Evolutionary conservation across 37 sponge, comb jelly and placozoan species (phyloP).

Genomic region (Bolinopsis microptera): DNA sequence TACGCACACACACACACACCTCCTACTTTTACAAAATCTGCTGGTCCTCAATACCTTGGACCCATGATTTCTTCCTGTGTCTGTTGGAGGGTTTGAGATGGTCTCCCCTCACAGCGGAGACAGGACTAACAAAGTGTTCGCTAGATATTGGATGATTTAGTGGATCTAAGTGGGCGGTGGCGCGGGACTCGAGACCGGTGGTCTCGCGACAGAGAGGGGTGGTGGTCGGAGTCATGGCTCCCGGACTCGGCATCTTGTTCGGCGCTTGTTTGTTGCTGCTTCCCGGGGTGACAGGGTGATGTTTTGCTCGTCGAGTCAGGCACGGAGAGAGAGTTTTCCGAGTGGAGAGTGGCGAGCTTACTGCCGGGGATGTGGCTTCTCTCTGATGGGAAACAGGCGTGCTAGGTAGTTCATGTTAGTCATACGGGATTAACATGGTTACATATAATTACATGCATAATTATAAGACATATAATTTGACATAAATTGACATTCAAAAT

Average conservation of each 20-base stretch:
- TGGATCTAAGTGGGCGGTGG: conserved; percentile 8
- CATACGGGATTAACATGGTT: too few species aligned
- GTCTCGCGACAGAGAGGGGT: neutral
- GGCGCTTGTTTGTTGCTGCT: too few species aligned
- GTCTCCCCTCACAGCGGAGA: neutral
- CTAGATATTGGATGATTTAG: neutral
- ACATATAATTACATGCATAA: too few species aligned
- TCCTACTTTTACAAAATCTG: neutral
- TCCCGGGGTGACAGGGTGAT: neutral
- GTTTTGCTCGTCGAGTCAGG: neutral
- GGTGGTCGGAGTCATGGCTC: neutral
- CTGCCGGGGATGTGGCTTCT: neutral
- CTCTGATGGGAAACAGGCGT: neutral
- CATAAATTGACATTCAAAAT: too few species aligned
- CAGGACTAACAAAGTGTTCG: neutral
- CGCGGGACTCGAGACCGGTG: neutral
- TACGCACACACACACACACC: too few species aligned
- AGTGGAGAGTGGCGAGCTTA: neutral
- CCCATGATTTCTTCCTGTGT: conserved; percentile 32
- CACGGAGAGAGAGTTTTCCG: conserved; percentile 32
- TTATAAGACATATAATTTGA: too few species aligned
- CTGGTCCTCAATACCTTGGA: neutral
- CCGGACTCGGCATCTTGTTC: neutral
- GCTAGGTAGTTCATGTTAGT: neutral
- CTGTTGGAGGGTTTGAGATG: neutral